Base-by-base conservation (phyloP, 2,113 vertebrate genomes). In the Gasterosteus nipponicus region DNA sequence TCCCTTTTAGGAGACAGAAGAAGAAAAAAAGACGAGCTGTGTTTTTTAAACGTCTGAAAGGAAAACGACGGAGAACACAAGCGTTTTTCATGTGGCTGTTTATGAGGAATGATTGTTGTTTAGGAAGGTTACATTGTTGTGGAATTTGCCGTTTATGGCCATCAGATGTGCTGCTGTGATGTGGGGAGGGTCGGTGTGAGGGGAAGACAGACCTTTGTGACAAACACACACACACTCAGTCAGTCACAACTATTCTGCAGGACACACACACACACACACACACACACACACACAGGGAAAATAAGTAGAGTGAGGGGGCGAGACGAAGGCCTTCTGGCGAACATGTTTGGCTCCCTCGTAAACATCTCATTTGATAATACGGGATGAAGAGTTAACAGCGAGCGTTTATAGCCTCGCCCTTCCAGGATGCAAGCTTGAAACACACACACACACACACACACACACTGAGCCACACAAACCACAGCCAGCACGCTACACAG, bases 291-390 rank as follows among this genome's bases (percentile, higher is more conserved):
- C 22, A 72, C 10, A 44, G 33, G 44, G 26, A 65, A 77, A 67
- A 69, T 44, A 41, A 42, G 5, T 14, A 5, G 53, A 51, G 69
- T 35, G 74, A 53, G 53, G 69, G 77, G 78, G 63, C 3, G 19
- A 67, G 31, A 60, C 47, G 22, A 29, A 60, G 74, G 64, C 49
- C 82, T 80, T 77, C 83, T 87, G 81, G 78, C 33, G 78, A 91
- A 83, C 85, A 87, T 67, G 62, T 84, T 88, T 77, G 56, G 76
- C 82, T 86, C 65, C 49, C 80, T 89, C 75, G 58, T 91, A 91
- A 93, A 93, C 91, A 88, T 92, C 80, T 89, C 56, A 86, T 92
- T 89, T 78, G 85, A 92, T 91, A 91, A 87, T 82, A 80, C 67
- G 72, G 87, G 84, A 85, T 86, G 81, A 89, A 89, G 82, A 84